Percentiles rank a stretch among this genome's conserved stretches.
These are phyloP conservation scores for Otocyon megalotis DNA, from an alignment of 2,113 vertebrate species.

Conservation along the genomic window DNA sequence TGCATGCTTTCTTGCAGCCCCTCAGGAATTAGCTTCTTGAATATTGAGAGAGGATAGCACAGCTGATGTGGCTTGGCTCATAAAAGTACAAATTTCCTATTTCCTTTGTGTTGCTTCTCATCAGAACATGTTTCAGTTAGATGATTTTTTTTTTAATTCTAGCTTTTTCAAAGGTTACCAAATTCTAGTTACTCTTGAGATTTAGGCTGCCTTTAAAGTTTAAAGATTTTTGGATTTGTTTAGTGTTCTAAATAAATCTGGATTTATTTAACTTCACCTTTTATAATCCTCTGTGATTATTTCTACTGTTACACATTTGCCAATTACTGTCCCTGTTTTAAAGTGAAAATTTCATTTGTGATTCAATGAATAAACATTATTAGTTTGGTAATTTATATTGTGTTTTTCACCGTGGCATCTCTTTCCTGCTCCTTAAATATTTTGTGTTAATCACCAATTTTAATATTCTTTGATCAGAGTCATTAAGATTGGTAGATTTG, in stretches of 20 bases:
- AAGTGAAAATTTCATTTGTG: constrained; percentile 34
- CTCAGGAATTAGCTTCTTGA: constrained; percentile 59
- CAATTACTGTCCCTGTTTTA: constrained; percentile 63
- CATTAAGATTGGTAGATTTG: neutral
- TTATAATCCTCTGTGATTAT: constrained; percentile 57
- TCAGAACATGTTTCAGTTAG: constrained; percentile 60
- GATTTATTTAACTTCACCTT: constrained; percentile 38
- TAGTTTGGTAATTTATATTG: neutral
- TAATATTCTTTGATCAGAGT: neutral
- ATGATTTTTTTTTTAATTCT: constrained; percentile 32
- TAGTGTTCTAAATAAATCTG: constrained; percentile 64
- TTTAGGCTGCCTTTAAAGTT: constrained; percentile 49
- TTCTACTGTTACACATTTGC: constrained; percentile 63
- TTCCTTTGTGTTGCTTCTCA: constrained; percentile 68
- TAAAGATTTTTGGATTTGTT: constrained; percentile 72
- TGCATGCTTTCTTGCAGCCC: neutral
- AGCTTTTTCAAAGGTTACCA: constrained; percentile 33
- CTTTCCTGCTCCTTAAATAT: neutral
- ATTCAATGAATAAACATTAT: neutral
- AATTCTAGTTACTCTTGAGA: constrained; percentile 56
- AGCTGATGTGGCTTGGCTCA: constrained; percentile 56
- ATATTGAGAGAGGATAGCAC: constrained; percentile 59
- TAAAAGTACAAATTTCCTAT: constrained; percentile 66
- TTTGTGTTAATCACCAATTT: neutral
- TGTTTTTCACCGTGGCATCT: neutral